These are phyloP conservation scores for Enhydra lutris DNA, from an alignment of 2,113 vertebrate species.

Conservation along the genomic window DNA sequence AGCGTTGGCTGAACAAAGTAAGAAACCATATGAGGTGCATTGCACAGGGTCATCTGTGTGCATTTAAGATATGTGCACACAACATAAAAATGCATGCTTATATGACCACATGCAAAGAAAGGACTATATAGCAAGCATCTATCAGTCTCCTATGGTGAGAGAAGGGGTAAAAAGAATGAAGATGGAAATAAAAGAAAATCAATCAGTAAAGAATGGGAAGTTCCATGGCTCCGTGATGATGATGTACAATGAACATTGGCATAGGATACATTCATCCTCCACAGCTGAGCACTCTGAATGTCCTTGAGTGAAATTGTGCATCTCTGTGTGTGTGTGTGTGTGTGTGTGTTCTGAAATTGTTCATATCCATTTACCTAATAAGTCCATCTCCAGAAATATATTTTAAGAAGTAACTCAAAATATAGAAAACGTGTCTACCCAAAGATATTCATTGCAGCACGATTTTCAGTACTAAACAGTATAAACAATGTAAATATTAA, in stretches of 20 bases:
- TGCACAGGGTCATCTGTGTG: not conserved
- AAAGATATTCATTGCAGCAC: not conserved
- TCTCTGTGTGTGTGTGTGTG: not conserved
- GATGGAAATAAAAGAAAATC: not conserved
- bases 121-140: not conserved
- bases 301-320: not conserved
- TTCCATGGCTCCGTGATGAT: not conserved
- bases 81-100: not conserved
- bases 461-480: not conserved
- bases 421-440: not conserved
- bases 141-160: not conserved
- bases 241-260: fast-evolving
- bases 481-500: slow-evolving; percentile 32
- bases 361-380: not conserved
- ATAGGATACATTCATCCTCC: not conserved
- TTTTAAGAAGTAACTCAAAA: not conserved
- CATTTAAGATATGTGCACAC: not conserved
- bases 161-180: not conserved
- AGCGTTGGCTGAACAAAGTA: not conserved
- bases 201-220: not conserved
- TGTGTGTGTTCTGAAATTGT: not conserved
- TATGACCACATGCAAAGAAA: not conserved
- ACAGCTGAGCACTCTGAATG: not conserved
- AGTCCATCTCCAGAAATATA: not conserved
- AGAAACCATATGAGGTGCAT: not conserved